These are phyloP conservation scores for Acrobeloides nanus DNA, from an alignment of 2,888 invertebrate genomes.

Conservation along the genomic window DNA sequence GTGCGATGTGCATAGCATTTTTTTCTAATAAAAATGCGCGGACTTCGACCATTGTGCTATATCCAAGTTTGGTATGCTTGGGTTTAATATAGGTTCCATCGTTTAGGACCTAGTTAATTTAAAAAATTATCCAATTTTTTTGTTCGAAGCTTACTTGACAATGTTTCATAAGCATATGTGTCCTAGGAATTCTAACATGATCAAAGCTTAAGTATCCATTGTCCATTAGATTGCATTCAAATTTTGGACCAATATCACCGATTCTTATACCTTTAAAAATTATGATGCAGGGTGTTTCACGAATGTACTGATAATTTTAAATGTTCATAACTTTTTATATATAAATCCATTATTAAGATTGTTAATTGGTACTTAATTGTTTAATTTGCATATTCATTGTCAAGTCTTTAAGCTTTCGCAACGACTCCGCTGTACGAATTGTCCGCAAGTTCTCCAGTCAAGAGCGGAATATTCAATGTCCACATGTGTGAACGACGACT, in stretches of 20 bases:
- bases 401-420: no score
- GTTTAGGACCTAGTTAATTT: conserved; percentile 59
- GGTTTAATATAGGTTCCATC: conserved; percentile 14
- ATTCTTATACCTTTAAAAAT: no score
- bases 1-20: conserved; percentile 69
- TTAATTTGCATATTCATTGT: no score
- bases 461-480: no score
- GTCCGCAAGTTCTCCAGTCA: no score
- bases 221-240: conserved; percentile 73
- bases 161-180: no score
- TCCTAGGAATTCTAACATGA: conserved; percentile 76
- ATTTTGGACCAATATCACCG: conserved; percentile 88
- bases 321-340: background rate
- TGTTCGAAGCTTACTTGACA: no score
- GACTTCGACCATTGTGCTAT: conserved; percentile 78
- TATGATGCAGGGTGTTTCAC: background rate
- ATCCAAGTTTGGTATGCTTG: conserved; percentile 13
- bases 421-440: no score
- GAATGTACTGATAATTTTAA: background rate
- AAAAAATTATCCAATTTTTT: no score
- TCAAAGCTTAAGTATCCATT: conserved; percentile 86
- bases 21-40: conserved; percentile 85
- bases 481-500: no score
- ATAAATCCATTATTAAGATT: no score
- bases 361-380: no score